Base-by-base conservation (phyloP, 2,797 vertebrate genomes). In the Nothura maculosa region DNA sequence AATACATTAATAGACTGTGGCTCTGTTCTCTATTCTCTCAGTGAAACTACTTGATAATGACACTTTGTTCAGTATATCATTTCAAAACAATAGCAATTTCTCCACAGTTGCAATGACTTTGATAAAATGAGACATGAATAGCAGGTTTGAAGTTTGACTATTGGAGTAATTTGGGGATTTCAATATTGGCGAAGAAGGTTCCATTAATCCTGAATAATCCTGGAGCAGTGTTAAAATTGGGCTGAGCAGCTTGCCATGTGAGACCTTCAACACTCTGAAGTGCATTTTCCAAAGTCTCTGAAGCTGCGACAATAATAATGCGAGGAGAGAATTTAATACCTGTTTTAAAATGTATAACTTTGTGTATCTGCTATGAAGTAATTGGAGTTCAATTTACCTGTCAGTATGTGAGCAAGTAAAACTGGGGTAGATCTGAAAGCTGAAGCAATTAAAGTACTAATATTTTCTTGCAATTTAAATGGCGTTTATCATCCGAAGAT, bases 391-490 rank as follows among this genome's bases (percentile, higher is more conserved):
- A 70, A 91, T 95, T 94, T 94, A 88, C 84, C 87, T 93, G 85
- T 87, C 82, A 64, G 77, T 87, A 80, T 81, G 76, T 30, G 48
- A 76, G 19, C 66, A 85, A 82, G 79, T 86, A 85, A 95, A 94
- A 80, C 77, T 55, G 28, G 86, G 52, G 40, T 82, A 70, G 82
- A 86, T 94, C 85, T 91, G 94, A 93, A 94, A 96, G 93, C 92
- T 80, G 87, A 96, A 92, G 89, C 87, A 94, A 92, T 92, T 96
- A 85, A 92, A 90, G 84, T 93, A 94, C 85, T 78, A 96, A 69
- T 93, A 86, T 85, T 93, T 91, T 81, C 90, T 90, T 93, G 96
- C 85, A 86, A 94, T 94, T 92, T 93, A 90, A 87, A 83, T 91
- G 63, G 81, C 86, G 54, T 81, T 91, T 90, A 91, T 67, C 88